phyloP scores from a whole-genome alignment of 1,140 invertebrate genomes.

The Drosophila kurseongensis region DNA sequence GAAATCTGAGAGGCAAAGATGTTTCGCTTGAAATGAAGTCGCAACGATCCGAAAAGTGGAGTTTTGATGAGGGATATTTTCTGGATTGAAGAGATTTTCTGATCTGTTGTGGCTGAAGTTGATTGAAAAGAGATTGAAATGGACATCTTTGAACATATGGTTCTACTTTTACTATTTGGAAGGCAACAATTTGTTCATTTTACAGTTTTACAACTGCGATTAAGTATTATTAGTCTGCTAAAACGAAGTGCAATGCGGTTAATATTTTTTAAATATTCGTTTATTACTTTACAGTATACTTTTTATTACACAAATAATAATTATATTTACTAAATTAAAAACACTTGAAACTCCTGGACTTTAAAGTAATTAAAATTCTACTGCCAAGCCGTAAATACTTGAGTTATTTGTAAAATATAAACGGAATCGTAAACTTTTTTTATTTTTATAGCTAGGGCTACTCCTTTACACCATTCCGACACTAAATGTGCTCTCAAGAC shows the following conservation, averaged over 20 bases:
- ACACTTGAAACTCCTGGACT: not conserved
- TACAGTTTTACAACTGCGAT: no score
- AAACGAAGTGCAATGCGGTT: no score
- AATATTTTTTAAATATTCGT: no score
- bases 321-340: not conserved
- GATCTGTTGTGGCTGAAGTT: constrained; percentile 13
- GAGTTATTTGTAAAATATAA: constrained; percentile 32
- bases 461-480: constrained; percentile 22
- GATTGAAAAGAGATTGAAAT: constrained; percentile 20
- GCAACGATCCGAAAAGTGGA: constrained; percentile 39
- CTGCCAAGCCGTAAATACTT: not conserved
- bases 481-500: constrained; percentile 22
- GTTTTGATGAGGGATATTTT: constrained; percentile 39
- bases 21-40: constrained; percentile 44
- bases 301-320: no score
- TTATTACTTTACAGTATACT: no score
- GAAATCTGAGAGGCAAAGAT: constrained; percentile 38
- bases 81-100: constrained; percentile 1
- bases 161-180: not conserved
- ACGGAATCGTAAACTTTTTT: constrained; percentile 36
- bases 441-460: not conserved
- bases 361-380: constrained; percentile 4
- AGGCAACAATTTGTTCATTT: no score
- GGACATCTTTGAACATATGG: not conserved
- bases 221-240: no score